Conservation (phyloP, 2,797 vertebrate species). For the Lithobates pipiens region DNA sequence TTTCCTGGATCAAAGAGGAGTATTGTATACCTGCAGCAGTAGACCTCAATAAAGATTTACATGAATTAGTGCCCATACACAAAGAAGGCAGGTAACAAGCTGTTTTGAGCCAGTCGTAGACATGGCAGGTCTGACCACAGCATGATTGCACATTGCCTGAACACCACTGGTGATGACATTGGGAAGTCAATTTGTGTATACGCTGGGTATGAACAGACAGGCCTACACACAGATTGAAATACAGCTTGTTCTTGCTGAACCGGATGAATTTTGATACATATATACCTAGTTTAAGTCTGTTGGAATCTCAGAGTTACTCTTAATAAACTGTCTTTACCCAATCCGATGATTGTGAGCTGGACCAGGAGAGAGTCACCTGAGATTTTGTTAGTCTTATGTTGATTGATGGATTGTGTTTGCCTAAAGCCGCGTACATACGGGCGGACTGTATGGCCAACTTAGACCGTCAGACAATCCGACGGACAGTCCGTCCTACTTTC, state of each 20-base stretch:
- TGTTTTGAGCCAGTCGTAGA: background rate
- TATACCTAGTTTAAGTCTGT: no score
- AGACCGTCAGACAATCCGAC: no score
- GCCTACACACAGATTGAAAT: no score
- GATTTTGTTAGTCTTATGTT: background rate
- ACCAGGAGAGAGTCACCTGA: background rate
- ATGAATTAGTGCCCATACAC: background rate
- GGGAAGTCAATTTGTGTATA: background rate
- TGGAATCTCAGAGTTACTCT: no score
- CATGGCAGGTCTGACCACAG: background rate
- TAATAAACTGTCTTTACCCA: background rate
- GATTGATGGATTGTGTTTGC: background rate
- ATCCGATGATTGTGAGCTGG: background rate
- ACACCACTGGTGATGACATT: background rate
- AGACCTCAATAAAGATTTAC: background rate
- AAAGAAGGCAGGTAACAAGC: background rate
- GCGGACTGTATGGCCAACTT: no score
- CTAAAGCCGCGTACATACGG: no score
- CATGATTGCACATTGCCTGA: no score
- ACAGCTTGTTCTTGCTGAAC: no score
- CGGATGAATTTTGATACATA: no score
- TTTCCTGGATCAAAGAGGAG: background rate
- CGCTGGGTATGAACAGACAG: no score
- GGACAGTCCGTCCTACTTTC: no score
- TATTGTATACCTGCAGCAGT: background rate